Percentiles rank a stretch among this genome's conserved stretches.
phyloP scores from a whole-genome alignment of 2,797 vertebrate genomes.

The Somateria mollissima region DNA sequence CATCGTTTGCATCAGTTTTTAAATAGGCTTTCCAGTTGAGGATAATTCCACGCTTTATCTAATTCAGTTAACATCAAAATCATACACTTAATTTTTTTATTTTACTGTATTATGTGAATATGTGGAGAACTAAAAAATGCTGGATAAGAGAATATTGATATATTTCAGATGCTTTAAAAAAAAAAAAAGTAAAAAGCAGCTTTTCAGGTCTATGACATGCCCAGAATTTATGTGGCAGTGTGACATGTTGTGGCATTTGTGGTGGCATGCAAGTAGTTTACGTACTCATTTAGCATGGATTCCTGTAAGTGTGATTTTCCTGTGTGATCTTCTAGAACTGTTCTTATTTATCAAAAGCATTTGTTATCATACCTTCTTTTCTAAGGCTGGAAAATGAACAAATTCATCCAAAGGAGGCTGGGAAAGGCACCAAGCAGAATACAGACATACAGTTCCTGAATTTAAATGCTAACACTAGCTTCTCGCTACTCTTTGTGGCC shows the following conservation, averaged over 20 bases:
- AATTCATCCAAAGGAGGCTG: background rate
- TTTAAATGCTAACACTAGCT: background rate
- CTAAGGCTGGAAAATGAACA: background rate
- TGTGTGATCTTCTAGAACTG: background rate
- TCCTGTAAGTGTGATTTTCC: background rate
- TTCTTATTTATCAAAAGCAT: background rate
- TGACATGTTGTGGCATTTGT: background rate
- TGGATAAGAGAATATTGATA: background rate
- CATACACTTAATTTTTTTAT: background rate
- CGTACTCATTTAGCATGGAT: background rate
- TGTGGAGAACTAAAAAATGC: background rate
- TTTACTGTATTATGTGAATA: background rate
- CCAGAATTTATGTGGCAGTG: background rate
- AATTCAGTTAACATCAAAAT: background rate
- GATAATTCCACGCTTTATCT: background rate
- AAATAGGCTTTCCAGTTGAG: background rate
- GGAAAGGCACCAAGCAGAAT: background rate
- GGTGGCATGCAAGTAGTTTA: background rate
- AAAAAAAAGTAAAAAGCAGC: background rate
- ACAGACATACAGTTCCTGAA: rapidly evolving
- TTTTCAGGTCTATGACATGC: background rate
- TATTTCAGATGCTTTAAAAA: background rate
- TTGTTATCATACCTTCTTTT: background rate
- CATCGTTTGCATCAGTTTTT: background rate
- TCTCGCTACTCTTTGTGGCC: background rate